Conservation (phyloP, 2,797 vertebrate species). For the Poecilia velifera region DNA sequence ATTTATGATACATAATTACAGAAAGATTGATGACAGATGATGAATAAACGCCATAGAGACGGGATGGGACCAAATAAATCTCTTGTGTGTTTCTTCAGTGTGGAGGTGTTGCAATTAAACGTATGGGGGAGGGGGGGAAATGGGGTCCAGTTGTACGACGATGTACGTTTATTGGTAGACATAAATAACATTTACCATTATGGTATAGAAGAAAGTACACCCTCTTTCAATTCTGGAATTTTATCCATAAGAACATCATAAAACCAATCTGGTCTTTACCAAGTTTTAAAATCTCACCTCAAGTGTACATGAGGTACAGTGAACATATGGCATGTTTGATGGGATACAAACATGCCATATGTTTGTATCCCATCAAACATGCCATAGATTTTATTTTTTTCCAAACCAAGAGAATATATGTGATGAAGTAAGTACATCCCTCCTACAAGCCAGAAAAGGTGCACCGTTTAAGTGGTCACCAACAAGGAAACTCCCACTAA, state of each 20-base stretch:
- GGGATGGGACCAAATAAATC: constrained; percentile 19
- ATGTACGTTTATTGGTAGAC: background rate
- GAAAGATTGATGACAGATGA: constrained; percentile 62
- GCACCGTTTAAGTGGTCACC: background rate
- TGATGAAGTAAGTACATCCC: background rate
- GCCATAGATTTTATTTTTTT: background rate
- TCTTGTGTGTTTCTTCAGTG: constrained; percentile 22
- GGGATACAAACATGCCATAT: no score
- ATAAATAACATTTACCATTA: background rate
- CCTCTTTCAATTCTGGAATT: background rate
- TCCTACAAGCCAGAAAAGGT: background rate
- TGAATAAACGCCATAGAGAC: constrained; percentile 75
- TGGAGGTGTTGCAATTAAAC: background rate
- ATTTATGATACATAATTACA: constrained; percentile 67
- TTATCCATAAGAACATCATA: background rate
- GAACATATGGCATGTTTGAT: no score
- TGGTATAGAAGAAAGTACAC: background rate
- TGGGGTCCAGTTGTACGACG: background rate
- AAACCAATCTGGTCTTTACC: background rate
- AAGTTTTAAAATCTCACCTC: background rate
- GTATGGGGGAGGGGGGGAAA: background rate
- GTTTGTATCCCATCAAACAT: background rate
- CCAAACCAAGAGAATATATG: background rate
- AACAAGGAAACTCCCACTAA: background rate
- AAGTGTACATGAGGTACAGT: background rate